Percentiles rank a stretch among this genome's conserved stretches.
Evolutionary conservation across 2,888 invertebrate genomes (phyloP).

Genomic region (Zygogramma bicolorata): DNA sequence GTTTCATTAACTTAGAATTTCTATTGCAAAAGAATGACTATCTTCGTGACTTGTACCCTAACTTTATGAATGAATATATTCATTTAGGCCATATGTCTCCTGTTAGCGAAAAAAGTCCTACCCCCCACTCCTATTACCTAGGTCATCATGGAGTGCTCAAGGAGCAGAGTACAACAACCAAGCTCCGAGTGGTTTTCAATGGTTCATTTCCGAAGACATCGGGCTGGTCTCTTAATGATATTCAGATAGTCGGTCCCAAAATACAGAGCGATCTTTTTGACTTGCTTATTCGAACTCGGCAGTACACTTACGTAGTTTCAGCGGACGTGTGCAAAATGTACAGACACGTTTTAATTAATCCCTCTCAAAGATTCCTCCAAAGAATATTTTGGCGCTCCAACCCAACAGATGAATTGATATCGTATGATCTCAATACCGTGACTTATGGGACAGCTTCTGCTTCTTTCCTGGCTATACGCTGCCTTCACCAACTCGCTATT

Average conservation of each 20-base stretch:
- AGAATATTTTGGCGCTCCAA: not conserved
- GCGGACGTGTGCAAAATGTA: not conserved
- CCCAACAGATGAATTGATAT: not conserved
- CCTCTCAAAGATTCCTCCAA: not conserved
- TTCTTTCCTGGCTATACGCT: not conserved
- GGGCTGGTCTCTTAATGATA: slow-evolving; percentile 25
- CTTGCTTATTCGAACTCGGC: not conserved
- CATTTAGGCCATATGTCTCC: not conserved
- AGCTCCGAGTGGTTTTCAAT: slow-evolving; percentile 23
- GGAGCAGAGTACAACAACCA: slow-evolving; percentile 14
- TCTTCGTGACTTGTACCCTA: not conserved
- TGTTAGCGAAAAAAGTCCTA: not conserved
- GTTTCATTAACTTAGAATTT: not conserved
- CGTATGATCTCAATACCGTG: not conserved
- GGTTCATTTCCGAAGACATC: slow-evolving; percentile 7
- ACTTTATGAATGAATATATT: not conserved
- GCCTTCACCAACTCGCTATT: not conserved
- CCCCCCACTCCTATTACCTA: not conserved
- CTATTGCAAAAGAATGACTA: not conserved
- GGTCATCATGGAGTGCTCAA: slow-evolving; percentile 27
- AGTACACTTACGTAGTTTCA: not conserved
- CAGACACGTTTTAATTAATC: not conserved
- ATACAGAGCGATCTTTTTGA: slow-evolving; percentile 3
- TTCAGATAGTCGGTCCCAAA: slow-evolving; percentile 22
- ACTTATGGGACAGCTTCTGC: not conserved